phyloP scores from a whole-genome alignment of 2,113 vertebrate genomes.

The Phyllopteryx taeniolatus region DNA sequence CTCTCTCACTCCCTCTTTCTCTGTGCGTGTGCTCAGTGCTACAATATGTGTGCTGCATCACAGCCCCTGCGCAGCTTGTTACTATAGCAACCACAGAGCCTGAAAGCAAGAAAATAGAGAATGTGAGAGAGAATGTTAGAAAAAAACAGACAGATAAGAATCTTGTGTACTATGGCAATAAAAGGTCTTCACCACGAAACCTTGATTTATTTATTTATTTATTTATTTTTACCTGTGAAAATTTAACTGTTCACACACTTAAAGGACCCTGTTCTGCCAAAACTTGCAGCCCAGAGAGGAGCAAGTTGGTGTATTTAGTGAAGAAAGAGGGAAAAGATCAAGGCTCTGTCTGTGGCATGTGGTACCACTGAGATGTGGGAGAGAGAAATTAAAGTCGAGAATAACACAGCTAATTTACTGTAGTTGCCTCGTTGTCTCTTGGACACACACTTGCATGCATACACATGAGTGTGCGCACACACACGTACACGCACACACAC shows the following conservation, averaged over 20 bases:
- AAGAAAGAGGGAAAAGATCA: neutral
- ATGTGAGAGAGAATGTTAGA: constrained; percentile 29
- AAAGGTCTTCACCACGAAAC: neutral
- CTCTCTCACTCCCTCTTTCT: constrained; percentile 13
- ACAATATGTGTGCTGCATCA: constrained; percentile 59
- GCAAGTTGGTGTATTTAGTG: neutral
- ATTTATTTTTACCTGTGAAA: neutral
- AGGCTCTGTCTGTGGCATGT: neutral
- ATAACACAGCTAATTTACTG: constrained; percentile 47
- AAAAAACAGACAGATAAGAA: constrained; percentile 22
- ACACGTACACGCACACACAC: neutral
- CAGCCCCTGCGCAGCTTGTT: constrained; percentile 66
- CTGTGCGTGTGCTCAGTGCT: constrained; percentile 26
- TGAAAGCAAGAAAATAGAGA: constrained; percentile 43
- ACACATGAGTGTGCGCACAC: neutral
- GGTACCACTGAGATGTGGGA: constrained; percentile 18
- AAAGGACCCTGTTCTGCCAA: neutral
- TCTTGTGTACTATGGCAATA: constrained; percentile 11
- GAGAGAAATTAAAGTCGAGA: constrained; percentile 38
- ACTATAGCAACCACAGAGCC: constrained; percentile 65
- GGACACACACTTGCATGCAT: neutral
- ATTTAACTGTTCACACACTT: neutral
- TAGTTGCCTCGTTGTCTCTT: constrained; percentile 13
- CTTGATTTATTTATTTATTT: neutral
- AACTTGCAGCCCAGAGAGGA: constrained; percentile 7